Evolutionary conservation across 37 sponge, comb jelly and placozoan species (phyloP), one percentile per base, ranked within the genome.

Genomic region (Amphimedon queenslandica): DNA sequence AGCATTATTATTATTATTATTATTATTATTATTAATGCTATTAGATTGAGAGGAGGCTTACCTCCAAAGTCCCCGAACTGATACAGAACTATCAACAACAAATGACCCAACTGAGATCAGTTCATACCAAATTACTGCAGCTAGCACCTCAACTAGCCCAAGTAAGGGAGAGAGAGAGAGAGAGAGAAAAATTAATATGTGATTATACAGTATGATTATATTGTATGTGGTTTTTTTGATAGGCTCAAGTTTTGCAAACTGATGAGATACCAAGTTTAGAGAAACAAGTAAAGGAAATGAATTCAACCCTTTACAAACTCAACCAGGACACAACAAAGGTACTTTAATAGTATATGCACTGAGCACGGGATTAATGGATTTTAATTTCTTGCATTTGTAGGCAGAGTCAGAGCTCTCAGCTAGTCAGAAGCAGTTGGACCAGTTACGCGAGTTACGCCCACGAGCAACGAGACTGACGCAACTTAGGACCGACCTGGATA

Each of bases 181-280:
- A n/a, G n/a, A n/a, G n/a, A 79, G 24, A 80, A 79, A 60, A 89
- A 77, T 32, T 72, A 83, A 34, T 85, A 89, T 42, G 90, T 83
- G 13, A 42, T 74, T 47, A 47, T 18, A 47, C 13, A 47, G 13
- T 47, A n/a, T n/a, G n/a, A n/a, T n/a, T n/a, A n/a, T n/a, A n/a
- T n/a, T n/a, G n/a, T n/a, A n/a, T n/a, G n/a, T n/a, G n/a, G 42
- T 18, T 42, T 68, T 35, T 16, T 23, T 41, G 66, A n/a, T 23
- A 82, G 82, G 47, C 74, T 21, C 68, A 74, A 16, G 3, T 1
- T 30, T 41, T 82, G 35, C 67, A 64, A 25, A 57, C 76, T n/a
- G 41, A 57, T 5, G 69, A 28, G 32, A 35, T 82, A 20, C 63
- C 76, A 1, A 33, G 24, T 0, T 56, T 67, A 27, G 63, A 82